Conservation (phyloP, 2,113 vertebrate genomes). For the Leucopsar rothschildi region DNA sequence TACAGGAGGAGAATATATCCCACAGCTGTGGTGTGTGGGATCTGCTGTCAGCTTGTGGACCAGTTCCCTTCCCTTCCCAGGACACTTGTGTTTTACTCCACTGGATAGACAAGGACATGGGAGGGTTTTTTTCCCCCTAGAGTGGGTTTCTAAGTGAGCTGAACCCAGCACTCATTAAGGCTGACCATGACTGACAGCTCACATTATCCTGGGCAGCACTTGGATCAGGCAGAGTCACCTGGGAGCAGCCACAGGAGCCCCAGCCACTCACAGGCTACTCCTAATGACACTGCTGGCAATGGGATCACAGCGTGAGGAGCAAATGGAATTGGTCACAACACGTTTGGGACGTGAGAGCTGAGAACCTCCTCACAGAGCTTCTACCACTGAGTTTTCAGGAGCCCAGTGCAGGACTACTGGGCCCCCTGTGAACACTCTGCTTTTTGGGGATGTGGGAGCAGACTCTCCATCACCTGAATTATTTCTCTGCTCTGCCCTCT, state of each 20-base stretch:
- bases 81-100: neutral
- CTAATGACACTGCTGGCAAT: neutral
- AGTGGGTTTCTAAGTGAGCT: neutral
- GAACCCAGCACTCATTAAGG: neutral
- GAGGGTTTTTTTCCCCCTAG: neutral
- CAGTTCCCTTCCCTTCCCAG: neutral
- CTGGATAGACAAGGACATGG: neutral
- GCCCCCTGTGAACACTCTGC: neutral
- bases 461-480: neutral
- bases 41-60: neutral
- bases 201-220: neutral
- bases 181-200: neutral
- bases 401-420: neutral
- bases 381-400: neutral
- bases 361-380: neutral
- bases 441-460: neutral
- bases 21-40: fast-evolving
- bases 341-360: neutral
- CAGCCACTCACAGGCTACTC: neutral
- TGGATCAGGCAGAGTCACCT: neutral
- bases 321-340: neutral
- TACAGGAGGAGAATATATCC: neutral
- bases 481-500: neutral
- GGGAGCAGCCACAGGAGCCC: neutral
- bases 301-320: neutral